Base-by-base conservation (phyloP, 2,113 vertebrate species). In the Oryzias javanicus region DNA sequence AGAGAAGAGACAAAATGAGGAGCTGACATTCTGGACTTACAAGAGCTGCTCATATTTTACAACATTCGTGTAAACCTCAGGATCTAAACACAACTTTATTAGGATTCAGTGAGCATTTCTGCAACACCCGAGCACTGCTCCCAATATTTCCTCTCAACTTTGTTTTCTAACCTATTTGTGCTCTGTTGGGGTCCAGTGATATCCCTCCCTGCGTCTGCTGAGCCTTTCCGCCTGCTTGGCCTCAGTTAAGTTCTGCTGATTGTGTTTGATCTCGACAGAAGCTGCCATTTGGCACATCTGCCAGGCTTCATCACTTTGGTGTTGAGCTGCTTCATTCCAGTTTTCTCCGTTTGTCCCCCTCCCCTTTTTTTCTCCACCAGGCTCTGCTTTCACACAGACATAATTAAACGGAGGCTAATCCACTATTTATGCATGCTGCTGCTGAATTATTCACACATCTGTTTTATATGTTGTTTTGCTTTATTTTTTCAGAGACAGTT, bases 331-430 rank as follows among this genome's bases (percentile, higher is more conserved):
- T 77, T 80, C 76, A 81, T 83, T 88, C 76, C 54, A 14, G 74
- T 82, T 74, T 77, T 74, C 76, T 68, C 81, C 81, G 70, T 85
- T 85, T 89, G 86, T 90, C 35, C 35, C 35, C 35, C 35, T 35
- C 35, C 35, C 88, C 88, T 86, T 84, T 89, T 89, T 83, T 86
- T 87, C 78, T 86, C 85, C 47, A 63, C 69, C 60, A 73, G 69
- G 64, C 80, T 77, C 76, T 67, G 74, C 84, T 84, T 88, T 85
- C 78, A 70, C 66, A 75, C 70, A 84, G 71, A 84, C 81, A 72
- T 90, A 91, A 92, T 92, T 90, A 88, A 92, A 91, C 91, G 84
- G 90, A 82, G 76, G 72, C 80, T 91, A 90, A 91, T 91, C 83
- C 81, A 81, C 86, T 88, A 91, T 92, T 92, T 88, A 89, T 92